Conservation (phyloP, 2,113 vertebrate species). For the Typhlomys cinereus region DNA sequence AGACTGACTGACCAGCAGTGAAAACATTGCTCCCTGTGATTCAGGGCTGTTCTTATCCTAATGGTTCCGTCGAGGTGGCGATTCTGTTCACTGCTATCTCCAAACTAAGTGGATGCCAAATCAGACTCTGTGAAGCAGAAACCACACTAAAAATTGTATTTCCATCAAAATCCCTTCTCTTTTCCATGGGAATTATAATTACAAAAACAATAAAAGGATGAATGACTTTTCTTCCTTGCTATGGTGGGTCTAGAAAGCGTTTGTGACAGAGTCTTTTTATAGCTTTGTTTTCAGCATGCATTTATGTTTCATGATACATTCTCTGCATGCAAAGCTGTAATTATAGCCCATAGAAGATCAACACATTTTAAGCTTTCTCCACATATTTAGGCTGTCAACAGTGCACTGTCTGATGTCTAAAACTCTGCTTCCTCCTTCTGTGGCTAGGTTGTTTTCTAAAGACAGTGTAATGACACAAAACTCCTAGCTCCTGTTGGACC, state of each 20-base stretch:
- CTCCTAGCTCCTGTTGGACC: conserved; percentile 75
- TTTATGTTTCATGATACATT: conserved; percentile 70
- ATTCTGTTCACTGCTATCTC: conserved; percentile 18
- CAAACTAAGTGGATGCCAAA: conserved; percentile 64
- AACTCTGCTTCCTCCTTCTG: conserved; percentile 74
- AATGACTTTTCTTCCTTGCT: conserved; percentile 73
- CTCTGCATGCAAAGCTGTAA: conserved; percentile 71
- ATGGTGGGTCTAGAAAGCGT: conserved; percentile 55
- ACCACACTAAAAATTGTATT: conserved; percentile 74
- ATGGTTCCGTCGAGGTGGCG: not conserved
- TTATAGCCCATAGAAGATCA: conserved; percentile 78
- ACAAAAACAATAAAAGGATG: conserved; percentile 56
- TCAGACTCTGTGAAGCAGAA: conserved; percentile 65
- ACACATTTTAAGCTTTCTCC: conserved; percentile 74
- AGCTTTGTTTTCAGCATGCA: conserved; percentile 73
- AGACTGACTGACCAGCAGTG: not conserved
- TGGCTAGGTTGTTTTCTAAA: conserved; percentile 74
- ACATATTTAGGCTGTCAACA: conserved; percentile 75
- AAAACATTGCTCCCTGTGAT: not conserved
- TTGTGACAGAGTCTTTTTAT: conserved; percentile 72
- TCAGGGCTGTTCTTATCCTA: not conserved
- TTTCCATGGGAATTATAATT: conserved; percentile 56
- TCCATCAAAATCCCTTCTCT: conserved; percentile 60
- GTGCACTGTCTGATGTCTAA: conserved; percentile 71
- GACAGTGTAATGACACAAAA: conserved; percentile 75